Evolutionary conservation across 1,140 invertebrate species (phyloP).

Genomic region (Eulimnadia texana): DNA sequence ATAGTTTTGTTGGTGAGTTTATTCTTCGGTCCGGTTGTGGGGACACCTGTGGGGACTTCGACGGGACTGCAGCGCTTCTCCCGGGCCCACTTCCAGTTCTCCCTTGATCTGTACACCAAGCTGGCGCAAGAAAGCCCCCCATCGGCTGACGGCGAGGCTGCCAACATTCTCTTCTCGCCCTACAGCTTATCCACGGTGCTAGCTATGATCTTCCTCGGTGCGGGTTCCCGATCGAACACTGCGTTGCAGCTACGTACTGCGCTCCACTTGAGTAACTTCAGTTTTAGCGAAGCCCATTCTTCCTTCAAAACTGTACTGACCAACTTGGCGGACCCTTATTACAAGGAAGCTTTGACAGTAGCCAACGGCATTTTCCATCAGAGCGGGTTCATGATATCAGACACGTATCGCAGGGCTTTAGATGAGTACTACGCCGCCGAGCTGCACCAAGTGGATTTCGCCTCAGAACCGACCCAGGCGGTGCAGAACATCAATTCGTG

Average conservation of each 20-base stretch:
- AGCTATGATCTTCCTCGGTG: slow-evolving; percentile 25
- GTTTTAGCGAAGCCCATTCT: slow-evolving; percentile 20
- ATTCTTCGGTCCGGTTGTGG: background rate
- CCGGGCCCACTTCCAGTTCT: slow-evolving; percentile 26
- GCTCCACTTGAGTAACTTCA: slow-evolving; percentile 23
- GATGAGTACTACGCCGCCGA: slow-evolving; percentile 23
- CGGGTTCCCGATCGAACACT: slow-evolving; percentile 22
- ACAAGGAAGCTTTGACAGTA: slow-evolving; percentile 20
- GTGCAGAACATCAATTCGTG: slow-evolving; percentile 23
- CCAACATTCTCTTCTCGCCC: slow-evolving; percentile 27
- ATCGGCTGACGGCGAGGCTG: slow-evolving; percentile 19
- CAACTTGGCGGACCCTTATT: slow-evolving; percentile 18
- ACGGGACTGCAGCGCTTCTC: slow-evolving; percentile 23
- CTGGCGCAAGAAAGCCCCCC: slow-evolving; percentile 21
- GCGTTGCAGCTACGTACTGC: slow-evolving; percentile 22
- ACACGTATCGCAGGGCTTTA: slow-evolving; percentile 20
- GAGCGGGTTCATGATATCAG: slow-evolving; percentile 18
- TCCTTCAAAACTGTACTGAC: slow-evolving; percentile 19
- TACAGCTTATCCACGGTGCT: slow-evolving; percentile 24
- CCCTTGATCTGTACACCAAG: slow-evolving; percentile 23
- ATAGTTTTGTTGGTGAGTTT: too few species aligned
- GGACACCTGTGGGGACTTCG: background rate
- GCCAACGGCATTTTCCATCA: slow-evolving; percentile 24
- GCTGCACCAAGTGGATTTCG: slow-evolving; percentile 24
- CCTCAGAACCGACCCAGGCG: slow-evolving; percentile 17